These are phyloP conservation scores for Ibidorhyncha struthersii DNA, from an alignment of 2,113 vertebrate genomes.

Conservation along the genomic window DNA sequence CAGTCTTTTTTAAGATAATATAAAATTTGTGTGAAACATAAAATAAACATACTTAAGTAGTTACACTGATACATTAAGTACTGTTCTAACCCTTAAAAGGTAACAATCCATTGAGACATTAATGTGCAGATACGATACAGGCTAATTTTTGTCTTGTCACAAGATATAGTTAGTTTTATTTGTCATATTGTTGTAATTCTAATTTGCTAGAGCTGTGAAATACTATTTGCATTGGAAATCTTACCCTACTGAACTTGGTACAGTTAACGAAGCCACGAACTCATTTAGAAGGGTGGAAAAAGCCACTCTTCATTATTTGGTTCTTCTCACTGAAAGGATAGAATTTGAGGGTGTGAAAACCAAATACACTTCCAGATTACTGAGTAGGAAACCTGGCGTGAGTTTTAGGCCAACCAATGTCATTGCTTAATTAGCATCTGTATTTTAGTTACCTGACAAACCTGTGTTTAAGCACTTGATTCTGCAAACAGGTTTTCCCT, in stretches of 20 bases:
- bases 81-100: neutral
- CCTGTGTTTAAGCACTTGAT: neutral
- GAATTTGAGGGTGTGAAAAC: neutral
- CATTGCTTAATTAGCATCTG: neutral
- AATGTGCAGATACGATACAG: neutral
- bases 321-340: neutral
- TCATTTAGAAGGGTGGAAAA: neutral
- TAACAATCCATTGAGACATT: neutral
- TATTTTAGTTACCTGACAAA: neutral
- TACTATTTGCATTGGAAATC: neutral
- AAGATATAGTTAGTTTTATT: neutral
- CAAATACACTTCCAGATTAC: neutral
- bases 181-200: neutral
- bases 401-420: neutral
- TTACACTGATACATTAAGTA: neutral
- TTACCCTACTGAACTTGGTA: neutral
- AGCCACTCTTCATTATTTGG: neutral
- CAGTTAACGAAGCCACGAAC: neutral
- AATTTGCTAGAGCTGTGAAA: neutral
- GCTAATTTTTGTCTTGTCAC: neutral
- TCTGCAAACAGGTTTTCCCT: neutral
- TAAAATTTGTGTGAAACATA: neutral
- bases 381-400: neutral
- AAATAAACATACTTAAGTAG: neutral
- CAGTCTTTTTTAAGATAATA: neutral